Evolutionary conservation across 2,113 vertebrate genomes (phyloP).

Genomic region (Anas platyrhynchos): DNA sequence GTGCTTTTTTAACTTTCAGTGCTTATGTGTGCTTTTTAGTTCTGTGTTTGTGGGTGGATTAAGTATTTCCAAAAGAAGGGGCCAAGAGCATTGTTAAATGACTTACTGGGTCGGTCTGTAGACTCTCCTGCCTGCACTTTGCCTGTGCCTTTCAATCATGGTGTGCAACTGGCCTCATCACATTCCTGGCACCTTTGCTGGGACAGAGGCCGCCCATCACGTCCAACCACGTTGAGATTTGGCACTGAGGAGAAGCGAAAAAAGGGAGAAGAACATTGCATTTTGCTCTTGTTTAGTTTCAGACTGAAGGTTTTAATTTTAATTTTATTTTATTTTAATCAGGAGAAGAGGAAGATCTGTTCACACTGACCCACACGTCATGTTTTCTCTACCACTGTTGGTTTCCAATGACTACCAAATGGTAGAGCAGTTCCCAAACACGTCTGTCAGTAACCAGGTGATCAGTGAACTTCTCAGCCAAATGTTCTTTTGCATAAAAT

Average conservation of each 20-base stretch:
- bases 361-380: fast-evolving
- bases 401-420: neutral
- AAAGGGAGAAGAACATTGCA: neutral
- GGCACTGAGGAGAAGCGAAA: neutral
- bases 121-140: neutral
- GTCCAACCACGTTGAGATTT: neutral
- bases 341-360: neutral
- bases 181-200: neutral
- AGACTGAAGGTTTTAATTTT: neutral
- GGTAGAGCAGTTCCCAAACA: neutral
- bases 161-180: neutral
- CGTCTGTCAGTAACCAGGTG: neutral
- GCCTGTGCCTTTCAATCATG: neutral
- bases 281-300: neutral
- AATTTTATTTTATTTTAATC: neutral
- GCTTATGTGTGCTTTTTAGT: too few species aligned
- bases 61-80: neutral
- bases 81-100: neutral
- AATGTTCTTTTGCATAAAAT: neutral
- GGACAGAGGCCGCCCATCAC: neutral
- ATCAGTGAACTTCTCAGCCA: neutral
- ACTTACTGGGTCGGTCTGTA: neutral
- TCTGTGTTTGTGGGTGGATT: neutral
- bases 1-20: neutral
- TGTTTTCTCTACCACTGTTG: neutral